These are phyloP conservation scores for Struthidea cinerea DNA, from an alignment of 2,113 vertebrate genomes.

Conservation along the genomic window DNA sequence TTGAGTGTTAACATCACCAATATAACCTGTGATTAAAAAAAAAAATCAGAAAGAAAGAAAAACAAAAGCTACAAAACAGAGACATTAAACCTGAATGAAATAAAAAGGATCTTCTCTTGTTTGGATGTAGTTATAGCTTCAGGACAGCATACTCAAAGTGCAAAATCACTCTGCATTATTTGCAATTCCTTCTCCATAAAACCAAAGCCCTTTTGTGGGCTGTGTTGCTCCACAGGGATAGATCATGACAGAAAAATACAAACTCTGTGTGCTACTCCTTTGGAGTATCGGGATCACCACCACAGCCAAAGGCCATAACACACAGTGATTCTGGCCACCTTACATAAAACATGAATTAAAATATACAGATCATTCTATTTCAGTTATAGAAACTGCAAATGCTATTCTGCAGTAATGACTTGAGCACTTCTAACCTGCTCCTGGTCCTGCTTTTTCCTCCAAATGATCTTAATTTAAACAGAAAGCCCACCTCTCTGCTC, in stretches of 20 bases:
- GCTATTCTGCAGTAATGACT: not conserved
- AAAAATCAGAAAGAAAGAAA: not conserved
- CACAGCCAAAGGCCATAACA: not conserved
- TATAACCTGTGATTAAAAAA: not conserved
- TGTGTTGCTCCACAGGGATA: not conserved
- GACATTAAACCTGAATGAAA: not conserved
- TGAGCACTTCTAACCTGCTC: not conserved
- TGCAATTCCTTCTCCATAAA: not conserved
- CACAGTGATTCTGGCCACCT: not conserved
- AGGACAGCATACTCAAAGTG: not conserved
- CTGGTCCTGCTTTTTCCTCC: not conserved
- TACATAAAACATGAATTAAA: not conserved
- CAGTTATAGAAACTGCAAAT: not conserved
- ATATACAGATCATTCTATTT: not conserved
- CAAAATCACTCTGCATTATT: not conserved
- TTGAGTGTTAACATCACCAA: not conserved
- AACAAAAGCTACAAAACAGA: not conserved
- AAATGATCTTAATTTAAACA: not conserved
- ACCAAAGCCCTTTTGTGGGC: not conserved
- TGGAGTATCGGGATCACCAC: not conserved
- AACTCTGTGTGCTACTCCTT: not conserved
- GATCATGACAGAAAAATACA: not conserved
- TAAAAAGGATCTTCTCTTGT: not conserved
- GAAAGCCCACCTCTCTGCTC: not conserved
- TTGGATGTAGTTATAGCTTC: not conserved